Evolutionary conservation across 2,888 invertebrate species (phyloP), one percentile per base, ranked within the genome.

Genomic region (Limenitis camilla): DNA sequence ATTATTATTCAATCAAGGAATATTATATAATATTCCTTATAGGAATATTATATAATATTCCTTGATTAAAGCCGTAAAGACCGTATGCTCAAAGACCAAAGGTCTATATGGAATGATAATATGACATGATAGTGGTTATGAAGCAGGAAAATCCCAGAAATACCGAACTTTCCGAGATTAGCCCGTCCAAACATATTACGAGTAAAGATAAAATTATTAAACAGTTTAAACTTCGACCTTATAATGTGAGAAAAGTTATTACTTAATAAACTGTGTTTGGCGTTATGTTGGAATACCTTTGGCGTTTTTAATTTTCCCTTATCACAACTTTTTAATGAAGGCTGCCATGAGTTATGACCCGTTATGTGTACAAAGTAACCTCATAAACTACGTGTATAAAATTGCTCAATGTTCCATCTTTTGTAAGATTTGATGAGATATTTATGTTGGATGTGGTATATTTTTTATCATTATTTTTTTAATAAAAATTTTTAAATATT

Each of bases 301-400:
- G 45, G 28, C 45, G 35, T 58, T 55, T 51, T 56, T 53, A 58
- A 55, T 58, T 53, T 49, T 36, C 8, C 35, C 44, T 49, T 47
- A 49, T 47, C 52, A 33, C 43, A 43, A 46, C 9, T 51, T 58
- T 61, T 48, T 59, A 58, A 56, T 58, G 56, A 61, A 59, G 56
- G 54, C 45, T 52, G 43, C 54, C 52, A 46, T 61, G 50, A 62
- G 47, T 59, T 59, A 58, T 56, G 54, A 53, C 48, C 49, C 53
- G 48, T 53, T 44, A 48, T 58, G 50, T 56, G 44, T 51, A 54
- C 51, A 39, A 64, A 64, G 62, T 60, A 61, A 66, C 61, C 64
- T 67, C 64, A 57, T 69, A 68, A 69, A 69, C 65, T 64, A 61
- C 61, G 62, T 61, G 62, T 63, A 65, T 64, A 65, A 68, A 68